These are phyloP conservation scores for Aphaenogaster rudis DNA, from an alignment of 1,140 invertebrate genomes.

Conservation along the genomic window DNA sequence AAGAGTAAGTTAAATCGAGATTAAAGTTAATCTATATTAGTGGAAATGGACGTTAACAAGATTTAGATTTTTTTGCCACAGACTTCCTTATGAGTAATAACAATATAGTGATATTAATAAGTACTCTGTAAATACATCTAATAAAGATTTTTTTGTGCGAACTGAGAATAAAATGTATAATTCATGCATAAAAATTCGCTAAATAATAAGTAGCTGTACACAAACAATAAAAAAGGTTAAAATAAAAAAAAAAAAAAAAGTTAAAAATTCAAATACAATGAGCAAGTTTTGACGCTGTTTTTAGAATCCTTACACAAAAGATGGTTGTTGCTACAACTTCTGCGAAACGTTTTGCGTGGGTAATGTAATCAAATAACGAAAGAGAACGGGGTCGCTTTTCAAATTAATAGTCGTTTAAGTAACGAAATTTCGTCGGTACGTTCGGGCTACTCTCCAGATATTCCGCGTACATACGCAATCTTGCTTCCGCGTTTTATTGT, in stretches of 20 bases:
- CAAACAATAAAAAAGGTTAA: background rate
- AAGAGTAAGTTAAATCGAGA: too few relatives aligned
- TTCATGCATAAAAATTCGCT: background rate
- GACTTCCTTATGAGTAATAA: background rate
- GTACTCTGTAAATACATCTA: background rate
- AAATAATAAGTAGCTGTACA: background rate
- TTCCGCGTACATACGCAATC: background rate
- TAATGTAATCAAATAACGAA: slow-evolving; percentile 13
- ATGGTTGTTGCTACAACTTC: background rate
- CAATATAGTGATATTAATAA: background rate
- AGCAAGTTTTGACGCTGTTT: background rate
- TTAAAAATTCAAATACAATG: background rate
- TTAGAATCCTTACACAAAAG: background rate
- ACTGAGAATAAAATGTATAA: background rate
- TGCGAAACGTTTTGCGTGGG: background rate
- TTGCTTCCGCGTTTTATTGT: slow-evolving; percentile 17
- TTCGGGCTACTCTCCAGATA: slow-evolving; percentile 10
- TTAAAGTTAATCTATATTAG: too few relatives aligned
- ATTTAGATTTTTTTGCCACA: background rate
- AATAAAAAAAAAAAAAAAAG: background rate
- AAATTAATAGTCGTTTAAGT: background rate
- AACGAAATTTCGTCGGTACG: background rate
- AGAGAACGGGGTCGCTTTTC: background rate
- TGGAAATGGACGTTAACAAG: background rate
- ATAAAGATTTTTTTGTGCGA: background rate